Evolutionary conservation across 1,140 invertebrate genomes (phyloP).

Genomic region (Ceratoteleas bidentatus): DNA sequence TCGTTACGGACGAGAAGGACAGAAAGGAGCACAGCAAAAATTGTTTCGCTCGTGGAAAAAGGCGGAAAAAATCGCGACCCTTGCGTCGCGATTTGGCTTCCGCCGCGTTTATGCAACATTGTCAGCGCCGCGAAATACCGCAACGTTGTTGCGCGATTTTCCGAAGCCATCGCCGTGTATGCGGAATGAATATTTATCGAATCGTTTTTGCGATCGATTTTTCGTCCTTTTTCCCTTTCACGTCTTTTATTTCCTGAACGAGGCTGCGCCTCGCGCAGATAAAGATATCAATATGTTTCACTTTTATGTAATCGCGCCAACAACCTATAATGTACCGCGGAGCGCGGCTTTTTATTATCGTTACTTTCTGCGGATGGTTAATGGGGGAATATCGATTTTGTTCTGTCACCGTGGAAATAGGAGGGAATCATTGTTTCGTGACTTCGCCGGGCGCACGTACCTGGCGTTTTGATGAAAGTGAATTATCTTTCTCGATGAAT

Average conservation of each 20-base stretch:
- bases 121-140: conserved; percentile 52
- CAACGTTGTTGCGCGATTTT: conserved; percentile 56
- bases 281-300: conserved; percentile 58
- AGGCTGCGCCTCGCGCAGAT: conserved; percentile 21
- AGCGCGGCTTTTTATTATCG: conserved; percentile 35
- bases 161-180: conserved; percentile 49
- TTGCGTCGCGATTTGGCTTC: conserved; percentile 57
- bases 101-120: conserved; percentile 63
- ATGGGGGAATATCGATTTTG: conserved; percentile 39
- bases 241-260: conserved; percentile 45
- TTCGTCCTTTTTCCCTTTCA: conserved; percentile 24
- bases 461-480: not conserved
- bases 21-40: conserved; percentile 65
- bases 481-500: too few relatives aligned
- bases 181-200: conserved; percentile 64
- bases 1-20: conserved; percentile 46
- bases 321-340: conserved; percentile 33
- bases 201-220: conserved; percentile 54
- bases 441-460: not conserved
- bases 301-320: conserved; percentile 46
- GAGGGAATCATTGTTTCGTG: conserved; percentile 19
- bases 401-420: conserved; percentile 6
- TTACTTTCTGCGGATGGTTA: conserved; percentile 32
- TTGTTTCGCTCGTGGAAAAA: conserved; percentile 69
- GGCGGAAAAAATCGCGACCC: conserved; percentile 64